phyloP scores from a whole-genome alignment of 2,797 vertebrate genomes.

The Cheirogaleus major region DNA sequence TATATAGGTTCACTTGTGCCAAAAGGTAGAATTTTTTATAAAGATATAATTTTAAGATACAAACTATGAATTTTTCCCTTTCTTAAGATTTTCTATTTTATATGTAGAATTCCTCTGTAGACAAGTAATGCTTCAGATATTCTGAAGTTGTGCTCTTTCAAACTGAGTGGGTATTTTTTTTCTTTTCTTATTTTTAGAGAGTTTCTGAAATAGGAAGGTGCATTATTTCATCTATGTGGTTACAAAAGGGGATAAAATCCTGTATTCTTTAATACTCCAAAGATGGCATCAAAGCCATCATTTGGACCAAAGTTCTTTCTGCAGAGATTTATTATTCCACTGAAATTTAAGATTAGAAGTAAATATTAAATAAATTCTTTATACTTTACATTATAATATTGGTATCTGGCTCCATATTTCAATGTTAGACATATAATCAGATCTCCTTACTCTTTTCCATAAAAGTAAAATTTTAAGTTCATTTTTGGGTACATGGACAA shows the following conservation, averaged over 20 bases:
- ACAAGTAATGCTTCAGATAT: neutral
- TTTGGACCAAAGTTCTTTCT: neutral
- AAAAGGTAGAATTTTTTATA: slow-evolving; percentile 8
- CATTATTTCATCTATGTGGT: neutral
- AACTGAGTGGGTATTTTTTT: neutral
- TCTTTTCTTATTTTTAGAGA: neutral
- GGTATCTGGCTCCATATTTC: slow-evolving; percentile 1
- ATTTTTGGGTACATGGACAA: neutral
- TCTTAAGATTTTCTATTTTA: slow-evolving; percentile 44
- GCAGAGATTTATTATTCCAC: neutral
- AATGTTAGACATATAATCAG: neutral
- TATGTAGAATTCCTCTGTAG: slow-evolving; percentile 25
- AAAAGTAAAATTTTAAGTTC: neutral
- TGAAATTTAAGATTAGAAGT: slow-evolving; percentile 37
- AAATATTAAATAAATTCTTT: slow-evolving; percentile 21
- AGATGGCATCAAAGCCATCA: neutral
- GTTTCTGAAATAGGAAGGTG: slow-evolving; percentile 12
- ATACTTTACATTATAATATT: neutral
- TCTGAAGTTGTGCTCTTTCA: neutral
- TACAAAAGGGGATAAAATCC: neutral
- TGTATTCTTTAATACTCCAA: neutral
- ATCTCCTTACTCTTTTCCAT: neutral
- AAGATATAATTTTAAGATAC: neutral
- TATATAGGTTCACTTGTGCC: neutral
- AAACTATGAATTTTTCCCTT: slow-evolving; percentile 29